Base-by-base conservation (phyloP, 2,888 invertebrate genomes). In the Monopis laevigella region DNA sequence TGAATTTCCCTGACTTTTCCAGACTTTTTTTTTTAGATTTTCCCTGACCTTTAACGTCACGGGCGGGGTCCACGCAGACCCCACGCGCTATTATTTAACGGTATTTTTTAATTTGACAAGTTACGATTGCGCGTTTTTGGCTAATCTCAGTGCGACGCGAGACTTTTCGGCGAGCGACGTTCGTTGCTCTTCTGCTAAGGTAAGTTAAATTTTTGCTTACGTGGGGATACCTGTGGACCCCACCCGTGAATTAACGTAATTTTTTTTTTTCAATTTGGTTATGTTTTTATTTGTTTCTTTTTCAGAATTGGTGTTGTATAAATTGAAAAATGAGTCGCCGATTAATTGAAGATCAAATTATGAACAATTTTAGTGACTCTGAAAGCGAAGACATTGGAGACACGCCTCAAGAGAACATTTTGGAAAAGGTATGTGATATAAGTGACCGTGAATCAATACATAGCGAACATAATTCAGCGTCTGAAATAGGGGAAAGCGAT, bases 41-140 rank as follows among this genome's bases (percentile, higher is more conserved):
- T n/a, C n/a, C n/a, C n/a, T n/a, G n/a, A n/a, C n/a, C n/a, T n/a
- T n/a, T n/a, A n/a, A n/a, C n/a, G n/a, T n/a, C n/a, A n/a, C n/a
- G n/a, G n/a, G n/a, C n/a, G n/a, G n/a, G n/a, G n/a, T n/a, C n/a
- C n/a, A n/a, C n/a, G n/a, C n/a, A n/a, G n/a, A n/a, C n/a, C n/a
- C n/a, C 40, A 40, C 27, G 35, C 39, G 34, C 43, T 35, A 17
- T 34, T 43, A 39, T 32, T 40, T 40, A 34, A 34, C 26, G 2
- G 19, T 43, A 43, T 39, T 43, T 43, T 43, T 39, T 10, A 26
- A 39, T 21, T 43, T 32, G 21, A 29, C 36, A 19, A 38, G 42
- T 29, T 38, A 38, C 30, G 30, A 38, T 29, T 21, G 3, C 39
- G 39, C 39, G 38, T 19, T 42, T 39, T 42, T 16, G 32, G 39